Conservation (phyloP, 2,888 invertebrate species). For the Hylaea fasciaria region DNA sequence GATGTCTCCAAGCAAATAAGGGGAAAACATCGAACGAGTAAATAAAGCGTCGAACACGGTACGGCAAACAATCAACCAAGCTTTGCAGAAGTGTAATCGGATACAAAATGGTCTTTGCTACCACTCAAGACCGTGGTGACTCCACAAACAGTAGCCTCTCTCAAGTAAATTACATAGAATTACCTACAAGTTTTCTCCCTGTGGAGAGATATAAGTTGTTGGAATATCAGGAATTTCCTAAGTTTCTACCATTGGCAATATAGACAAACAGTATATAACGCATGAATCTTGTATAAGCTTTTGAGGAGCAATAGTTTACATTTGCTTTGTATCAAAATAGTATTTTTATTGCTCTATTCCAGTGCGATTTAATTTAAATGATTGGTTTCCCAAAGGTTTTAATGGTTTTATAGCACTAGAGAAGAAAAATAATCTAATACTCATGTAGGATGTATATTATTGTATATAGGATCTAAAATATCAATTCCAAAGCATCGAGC, state of each 20-base stretch:
- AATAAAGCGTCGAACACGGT: slow-evolving; percentile 61
- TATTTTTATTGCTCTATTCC: slow-evolving; percentile 29
- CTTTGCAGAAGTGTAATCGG: slow-evolving; percentile 71
- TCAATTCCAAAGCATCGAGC: too few species aligned
- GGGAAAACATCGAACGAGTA: slow-evolving; percentile 67
- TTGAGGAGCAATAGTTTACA: slow-evolving; percentile 36
- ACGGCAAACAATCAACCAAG: slow-evolving; percentile 71
- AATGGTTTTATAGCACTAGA: too few species aligned
- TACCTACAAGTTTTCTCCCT: slow-evolving; percentile 58
- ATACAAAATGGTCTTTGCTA: slow-evolving; percentile 69
- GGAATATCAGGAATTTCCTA: slow-evolving; percentile 46
- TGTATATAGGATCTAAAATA: too few species aligned
- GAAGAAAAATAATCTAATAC: too few species aligned
- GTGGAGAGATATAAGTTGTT: slow-evolving; percentile 52
- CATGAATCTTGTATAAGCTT: slow-evolving; percentile 50
- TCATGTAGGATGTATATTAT: too few species aligned
- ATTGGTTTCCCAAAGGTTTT: too few species aligned
- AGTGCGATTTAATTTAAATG: not conserved
- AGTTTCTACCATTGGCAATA: slow-evolving; percentile 43
- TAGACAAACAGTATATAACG: slow-evolving; percentile 40
- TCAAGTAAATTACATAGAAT: slow-evolving; percentile 65
- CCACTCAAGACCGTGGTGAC: slow-evolving; percentile 58
- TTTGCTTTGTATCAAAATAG: slow-evolving; percentile 31
- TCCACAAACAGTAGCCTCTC: slow-evolving; percentile 59
- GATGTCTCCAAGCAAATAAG: slow-evolving; percentile 59